phyloP scores from a whole-genome alignment of 2,113 vertebrate species.

The Tetraodon nigroviridis region DNA sequence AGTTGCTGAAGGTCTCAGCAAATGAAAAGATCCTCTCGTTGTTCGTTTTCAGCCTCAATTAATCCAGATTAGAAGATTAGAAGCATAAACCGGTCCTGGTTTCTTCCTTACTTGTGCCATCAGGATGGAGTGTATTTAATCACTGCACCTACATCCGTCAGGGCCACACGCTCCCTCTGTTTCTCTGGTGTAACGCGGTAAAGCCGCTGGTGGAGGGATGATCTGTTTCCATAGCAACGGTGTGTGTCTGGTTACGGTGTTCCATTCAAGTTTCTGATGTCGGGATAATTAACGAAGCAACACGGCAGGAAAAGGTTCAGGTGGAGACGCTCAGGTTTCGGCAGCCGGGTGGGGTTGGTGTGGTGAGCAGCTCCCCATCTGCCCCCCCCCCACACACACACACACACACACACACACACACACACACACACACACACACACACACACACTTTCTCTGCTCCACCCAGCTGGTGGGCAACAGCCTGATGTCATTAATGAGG shows the following conservation, averaged over 20 bases:
- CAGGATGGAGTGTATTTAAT: too few species aligned
- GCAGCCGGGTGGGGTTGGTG: conserved; percentile 5
- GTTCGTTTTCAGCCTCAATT: conserved; percentile 9
- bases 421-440: conserved; percentile 7
- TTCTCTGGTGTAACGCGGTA: too few species aligned
- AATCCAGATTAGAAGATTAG: conserved; percentile 1
- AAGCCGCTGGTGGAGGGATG: too few species aligned
- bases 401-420: conserved; percentile 21
- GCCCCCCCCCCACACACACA: too few species aligned
- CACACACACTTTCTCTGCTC: conserved; percentile 5
- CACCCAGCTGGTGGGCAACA: conserved; percentile 35
- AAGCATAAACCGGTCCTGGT: too few species aligned
- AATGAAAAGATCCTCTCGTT: not conserved
- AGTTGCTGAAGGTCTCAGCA: conserved; percentile 4
- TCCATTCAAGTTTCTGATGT: too few species aligned
- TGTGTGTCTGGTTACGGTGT: too few species aligned
- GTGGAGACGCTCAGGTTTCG: not conserved
- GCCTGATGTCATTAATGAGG: too few species aligned
- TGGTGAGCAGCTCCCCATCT: conserved; percentile 56
- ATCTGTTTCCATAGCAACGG: too few species aligned
- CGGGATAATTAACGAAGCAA: not conserved
- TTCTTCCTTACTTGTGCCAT: too few species aligned
- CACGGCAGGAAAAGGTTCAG: not conserved
- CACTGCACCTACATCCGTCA: too few species aligned
- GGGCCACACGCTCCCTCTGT: too few species aligned